Evolutionary conservation across 2,888 invertebrate genomes (phyloP), one percentile per base, ranked within the genome.

Genomic region (Aproaerema taeniolella): DNA sequence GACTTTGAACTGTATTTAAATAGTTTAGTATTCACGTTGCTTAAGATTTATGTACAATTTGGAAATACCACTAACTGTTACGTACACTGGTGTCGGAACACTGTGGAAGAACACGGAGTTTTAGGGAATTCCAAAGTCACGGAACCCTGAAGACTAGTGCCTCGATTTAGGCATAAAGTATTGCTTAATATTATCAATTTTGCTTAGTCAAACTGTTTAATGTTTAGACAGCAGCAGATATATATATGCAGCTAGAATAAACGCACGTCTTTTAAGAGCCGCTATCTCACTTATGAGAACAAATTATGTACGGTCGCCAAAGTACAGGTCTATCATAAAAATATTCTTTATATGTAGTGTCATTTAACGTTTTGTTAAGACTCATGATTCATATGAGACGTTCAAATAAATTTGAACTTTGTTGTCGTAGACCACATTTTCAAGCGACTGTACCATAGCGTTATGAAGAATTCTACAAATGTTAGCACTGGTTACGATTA

Each of bases 111-210:
- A 40, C 20, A 47, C 37, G 58, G 54, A 66, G 61, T 58, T 61
- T 61, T 43, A 62, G 69, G 72, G 73, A 72, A 74, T 68, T 68
- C 73, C 71, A 65, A 46, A 48, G 41, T 49, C 39, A 33, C 8
- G 42, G 26, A 40, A 25, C 25, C 35, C 30, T 12, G 17, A 11
- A n/a, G 11, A 16, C 10, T 35, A 32, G 34, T 13, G n/a, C 24
- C 30, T 25, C 17, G 24, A 29, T 24, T 29, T 38, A 29, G 28
- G 33, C 33, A 33, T 13, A 29, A 17, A 29, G 20, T 37, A 37
- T 30, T 30, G 24, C 37, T 37, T 24, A 33, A 20, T n/a, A 10
- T 35, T 13, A 13, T 33, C 12, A 17, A 17, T 20, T 33, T 17
- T 10, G 33, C 20, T 4, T 8, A 8, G 20, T 20, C 20, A 20